Evolutionary conservation across 2,888 invertebrate genomes (phyloP), one percentile per base, ranked within the genome.

Genomic region (Hypomecis atomaria): DNA sequence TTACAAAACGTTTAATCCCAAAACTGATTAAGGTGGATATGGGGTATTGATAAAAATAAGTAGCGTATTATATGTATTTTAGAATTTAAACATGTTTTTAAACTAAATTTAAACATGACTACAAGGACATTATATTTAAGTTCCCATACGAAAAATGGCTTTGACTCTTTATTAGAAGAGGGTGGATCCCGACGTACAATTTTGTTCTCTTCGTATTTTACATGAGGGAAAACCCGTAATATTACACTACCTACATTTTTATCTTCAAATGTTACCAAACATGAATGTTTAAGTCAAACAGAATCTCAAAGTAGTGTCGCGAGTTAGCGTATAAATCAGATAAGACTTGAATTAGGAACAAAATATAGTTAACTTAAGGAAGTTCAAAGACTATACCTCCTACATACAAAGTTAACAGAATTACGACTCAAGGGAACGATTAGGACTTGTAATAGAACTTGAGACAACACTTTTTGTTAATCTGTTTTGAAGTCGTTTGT

Each of bases 401-500:
- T n/a, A n/a, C 42, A 55, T 42, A 52, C 40, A 52, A 11, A 47
- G 56, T 56, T 33, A 56, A 7, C 33, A 5, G 42, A 56, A 48
- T 54, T 55, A 13, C 43, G 48, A 59, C 50, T 49, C 63, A 59
- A 59, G 63, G 59, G 63, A 55, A 44, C 44, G 63, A 64, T 64
- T 64, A 59, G 37, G 44, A 53, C 59, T 64, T 55, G 59, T 44
- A 59, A 62, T 54, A 62, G 54, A 54, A 59, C 49, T 64, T 59
- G n/a, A 59, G 55, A 63, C 54, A 63, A 59, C 44, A 55, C 49
- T 59, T 58, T 64, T 54, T 50, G 43, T 44, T 59, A 59, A 64
- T 59, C 63, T 59, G 63, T 59, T 64, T 59, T 59, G 6, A 59
- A 63, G 58, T 59, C 58, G 58, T 59, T 63, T 63, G 58, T 62